Base-by-base conservation (phyloP, 1,140 invertebrate species). In the Trachymyrmex septentrionalis region DNA sequence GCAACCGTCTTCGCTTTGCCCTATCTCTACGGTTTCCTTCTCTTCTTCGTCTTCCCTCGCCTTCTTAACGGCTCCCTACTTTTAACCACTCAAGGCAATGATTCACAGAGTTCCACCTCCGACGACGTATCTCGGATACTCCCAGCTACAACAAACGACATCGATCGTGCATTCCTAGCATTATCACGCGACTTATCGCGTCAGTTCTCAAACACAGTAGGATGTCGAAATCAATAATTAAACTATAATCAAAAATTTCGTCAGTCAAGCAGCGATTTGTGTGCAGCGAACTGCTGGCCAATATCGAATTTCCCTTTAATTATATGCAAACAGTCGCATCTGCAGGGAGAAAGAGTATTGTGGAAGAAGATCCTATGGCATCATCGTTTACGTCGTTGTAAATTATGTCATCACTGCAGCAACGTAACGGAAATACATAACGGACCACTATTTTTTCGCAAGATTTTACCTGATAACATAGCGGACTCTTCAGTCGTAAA, bases 71-170 rank as follows among this genome's bases (percentile, higher is more conserved):
- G 69, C 77, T 71, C 55, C 57, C 86, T 82, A 72, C 87, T 88
- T 87, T 89, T 82, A 82, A 84, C 55, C 77, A 75, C 87, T 87
- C 85, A 77, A 76, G 64, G 69, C 86, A 86, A 86, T 88, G 73
- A 87, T 90, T 81, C 80, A 86, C 86, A 72, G 63, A 24, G 10
- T 75, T 34, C 53, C 69, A 34, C 27, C 27, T 64, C 38, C 38
- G 75, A 50, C 48, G 48, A 50, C 14, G 57, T 44, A 55, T 57
- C 80, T 73, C 19, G 21, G 55, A 73, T n/a, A n/a, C 21, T 34
- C 2, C 10, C n/a, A 72, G 55, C 38, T 73, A 9, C 27, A 19
- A 61, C 53, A 59, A 30, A n/a, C 55, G 55, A 50, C 48, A 73
- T 73, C 80, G 80, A 82, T 82, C 38, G 38, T 14, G 14, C 48